Conservation (phyloP, 2,113 vertebrate species). For the Puma concolor region DNA sequence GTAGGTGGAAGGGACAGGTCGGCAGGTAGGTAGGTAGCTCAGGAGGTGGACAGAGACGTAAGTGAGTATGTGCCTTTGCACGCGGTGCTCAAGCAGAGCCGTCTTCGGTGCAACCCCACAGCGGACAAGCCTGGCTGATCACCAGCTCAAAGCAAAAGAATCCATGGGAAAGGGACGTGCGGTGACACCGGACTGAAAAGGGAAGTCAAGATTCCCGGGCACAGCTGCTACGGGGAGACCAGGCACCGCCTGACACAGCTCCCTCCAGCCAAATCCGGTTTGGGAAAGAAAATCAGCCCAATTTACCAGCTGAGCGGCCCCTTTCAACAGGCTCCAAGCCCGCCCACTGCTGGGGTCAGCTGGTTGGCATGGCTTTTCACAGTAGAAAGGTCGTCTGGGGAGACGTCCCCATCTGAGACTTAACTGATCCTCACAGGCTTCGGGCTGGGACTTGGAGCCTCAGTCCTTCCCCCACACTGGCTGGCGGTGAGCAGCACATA, state of each 20-base stretch:
- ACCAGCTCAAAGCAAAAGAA: background rate
- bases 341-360: background rate
- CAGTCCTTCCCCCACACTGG: background rate
- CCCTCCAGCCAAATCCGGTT: background rate
- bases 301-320: background rate
- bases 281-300: background rate
- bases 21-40: background rate
- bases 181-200: background rate
- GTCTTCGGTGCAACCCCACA: fast-evolving
- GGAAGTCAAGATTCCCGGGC: background rate
- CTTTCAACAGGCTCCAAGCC: background rate
- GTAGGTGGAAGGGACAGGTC: background rate
- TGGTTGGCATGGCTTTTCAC: background rate
- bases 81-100: background rate
- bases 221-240: background rate
- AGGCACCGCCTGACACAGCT: background rate
- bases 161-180: background rate
- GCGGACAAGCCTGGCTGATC: background rate
- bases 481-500: fast-evolving
- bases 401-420: background rate
- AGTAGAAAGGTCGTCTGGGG: background rate
- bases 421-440: background rate
- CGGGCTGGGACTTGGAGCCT: background rate
- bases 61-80: background rate
- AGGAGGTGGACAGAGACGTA: background rate